These are phyloP conservation scores for Troides aeacus DNA, from an alignment of 2,888 invertebrate species.

Conservation along the genomic window DNA sequence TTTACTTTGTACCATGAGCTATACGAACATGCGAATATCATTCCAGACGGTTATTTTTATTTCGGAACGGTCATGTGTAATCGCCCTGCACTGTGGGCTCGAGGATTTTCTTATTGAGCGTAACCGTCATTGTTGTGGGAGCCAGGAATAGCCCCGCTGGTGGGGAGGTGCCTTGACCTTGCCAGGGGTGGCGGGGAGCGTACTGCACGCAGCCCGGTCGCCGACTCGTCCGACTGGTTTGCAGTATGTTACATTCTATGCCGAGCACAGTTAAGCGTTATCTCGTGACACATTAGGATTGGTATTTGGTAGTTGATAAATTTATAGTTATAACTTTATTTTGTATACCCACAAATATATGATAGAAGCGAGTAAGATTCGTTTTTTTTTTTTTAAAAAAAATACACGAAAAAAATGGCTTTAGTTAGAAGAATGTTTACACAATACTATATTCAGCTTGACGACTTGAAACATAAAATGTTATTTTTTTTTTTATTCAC, in stretches of 20 bases:
- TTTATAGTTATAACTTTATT: background rate
- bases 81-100: constrained; percentile 1
- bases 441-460: no score
- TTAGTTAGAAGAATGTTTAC: no score
- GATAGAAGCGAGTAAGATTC: no score
- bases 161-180: constrained; percentile 67
- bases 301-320: constrained; percentile 14
- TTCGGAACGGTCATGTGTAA: constrained; percentile 17
- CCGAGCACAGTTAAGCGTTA: constrained; percentile 21
- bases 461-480: no score
- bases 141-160: constrained; percentile 54
- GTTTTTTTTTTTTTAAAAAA: no score
- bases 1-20: no score
- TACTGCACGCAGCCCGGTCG: constrained; percentile 53
- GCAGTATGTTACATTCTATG: constrained; percentile 24
- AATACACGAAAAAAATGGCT: no score
- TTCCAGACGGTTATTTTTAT: constrained; percentile 15
- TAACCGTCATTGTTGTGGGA: constrained; percentile 29
- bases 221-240: constrained; percentile 65
- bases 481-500: no score
- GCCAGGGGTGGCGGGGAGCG: constrained; percentile 54
- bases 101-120: constrained; percentile 13
- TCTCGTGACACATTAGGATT: constrained; percentile 17
- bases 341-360: no score
- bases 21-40: constrained; percentile 6